Evolutionary conservation across 2,888 invertebrate genomes (phyloP), one percentile per base, ranked within the genome.

Genomic region (Hirtodrosophila trivittata): DNA sequence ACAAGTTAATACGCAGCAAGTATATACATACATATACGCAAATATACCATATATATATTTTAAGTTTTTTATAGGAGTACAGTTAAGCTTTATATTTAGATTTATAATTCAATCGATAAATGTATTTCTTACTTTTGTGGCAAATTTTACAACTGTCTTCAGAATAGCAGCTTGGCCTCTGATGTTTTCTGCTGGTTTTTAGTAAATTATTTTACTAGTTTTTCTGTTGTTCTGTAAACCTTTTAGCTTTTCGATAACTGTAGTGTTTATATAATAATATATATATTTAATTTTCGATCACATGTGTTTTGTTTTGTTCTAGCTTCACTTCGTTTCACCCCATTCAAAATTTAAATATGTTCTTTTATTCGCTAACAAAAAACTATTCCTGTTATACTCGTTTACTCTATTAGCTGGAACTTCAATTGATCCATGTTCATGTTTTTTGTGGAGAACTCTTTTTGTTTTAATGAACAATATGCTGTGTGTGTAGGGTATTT

Each of bases 271-370:
- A 62, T 56, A 21, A 43, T 72, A 60, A 67, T 66, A 42, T 54
- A 25, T 54, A 60, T 65, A 82, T 77, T 77, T 67, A 66, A 82
- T 75, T 82, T 78, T 82, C 75, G 86, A 82, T 82, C 82, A 82
- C 82, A 82, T 77, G 76, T 78, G 76, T 85, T 78, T 73, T 74
- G 60, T 59, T 68, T 60, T 62, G 16, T 43, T 45, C 30, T 62
- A 13, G 51, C 32, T 72, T 67, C 56, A 8, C 51, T 58, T 63
- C 55, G 49, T 67, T 67, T 73, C 58, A 56, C 55, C 64, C 39
- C 55, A 1, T 55, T 49, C 3, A 12, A 54, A 32, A 18, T 47
- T 43, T 62, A 52, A 67, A 66, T 74, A 70, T 66, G 46, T 66
- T 41, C 25, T 35, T 26, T 16, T 62, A 42, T 57, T 46, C 45